A percentile compares a stretch with the other conserved stretches of the same genome.
phyloP scores from a whole-genome alignment of 1,140 invertebrate genomes.

The Drosophila bipectinata region DNA sequence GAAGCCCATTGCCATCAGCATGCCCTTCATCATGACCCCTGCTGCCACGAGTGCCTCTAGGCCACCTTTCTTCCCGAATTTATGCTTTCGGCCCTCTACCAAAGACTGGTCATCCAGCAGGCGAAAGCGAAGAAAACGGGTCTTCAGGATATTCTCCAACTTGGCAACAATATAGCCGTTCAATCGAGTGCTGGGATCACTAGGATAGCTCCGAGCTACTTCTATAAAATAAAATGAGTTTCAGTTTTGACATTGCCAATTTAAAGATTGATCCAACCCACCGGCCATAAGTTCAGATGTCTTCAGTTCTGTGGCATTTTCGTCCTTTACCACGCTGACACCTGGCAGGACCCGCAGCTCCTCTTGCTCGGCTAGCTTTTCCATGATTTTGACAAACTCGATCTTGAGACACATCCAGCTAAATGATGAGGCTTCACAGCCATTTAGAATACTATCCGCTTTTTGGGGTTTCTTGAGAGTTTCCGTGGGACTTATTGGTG shows the following conservation, averaged over 20 bases:
- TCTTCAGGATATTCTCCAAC: slow-evolving; percentile 88
- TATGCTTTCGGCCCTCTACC: slow-evolving; percentile 86
- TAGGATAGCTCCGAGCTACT: slow-evolving; percentile 89
- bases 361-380: slow-evolving; percentile 86
- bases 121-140: slow-evolving; percentile 89
- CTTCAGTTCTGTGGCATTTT: slow-evolving; percentile 85
- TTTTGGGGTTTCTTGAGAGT: slow-evolving; percentile 41
- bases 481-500: slow-evolving; percentile 24
- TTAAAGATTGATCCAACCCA: slow-evolving; percentile 11
- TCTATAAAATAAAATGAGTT: slow-evolving; percentile 83
- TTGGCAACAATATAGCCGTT: slow-evolving; percentile 90
- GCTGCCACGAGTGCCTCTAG: slow-evolving; percentile 86
- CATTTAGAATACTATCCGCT: slow-evolving; percentile 59
- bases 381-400: slow-evolving; percentile 91
- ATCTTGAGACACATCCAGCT: slow-evolving; percentile 91
- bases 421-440: slow-evolving; percentile 88
- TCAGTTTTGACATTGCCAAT: background rate
- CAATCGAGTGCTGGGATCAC: slow-evolving; percentile 90
- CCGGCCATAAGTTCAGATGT: slow-evolving; percentile 87
- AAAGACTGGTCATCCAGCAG: slow-evolving; percentile 87
- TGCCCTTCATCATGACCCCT: slow-evolving; percentile 89
- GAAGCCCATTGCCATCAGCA: slow-evolving; percentile 89
- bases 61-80: slow-evolving; percentile 86
- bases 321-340: slow-evolving; percentile 89
- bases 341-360: slow-evolving; percentile 87